Evolutionary conservation across 2,888 invertebrate genomes (phyloP), one percentile per base, ranked within the genome.

Genomic region (Acleris literana): DNA sequence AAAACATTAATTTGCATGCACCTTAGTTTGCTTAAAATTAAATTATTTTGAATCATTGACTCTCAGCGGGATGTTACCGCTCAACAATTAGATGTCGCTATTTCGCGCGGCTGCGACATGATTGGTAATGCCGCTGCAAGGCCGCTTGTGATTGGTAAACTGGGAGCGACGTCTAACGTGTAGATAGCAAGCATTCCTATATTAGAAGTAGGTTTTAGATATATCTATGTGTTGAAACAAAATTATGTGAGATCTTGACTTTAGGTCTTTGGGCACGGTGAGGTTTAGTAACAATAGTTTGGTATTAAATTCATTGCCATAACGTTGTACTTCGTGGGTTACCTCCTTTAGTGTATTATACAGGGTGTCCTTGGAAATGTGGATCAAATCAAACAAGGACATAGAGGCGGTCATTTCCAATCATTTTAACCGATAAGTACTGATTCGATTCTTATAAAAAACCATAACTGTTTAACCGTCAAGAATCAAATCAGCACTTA

Each of bases 201-300:
- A 29, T 53, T 53, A 54, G 54, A 33, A 25, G 7, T 54, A 39
- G 29, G 54, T 54, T 39, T 54, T 54, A 54, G 54, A 18, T 54
- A 13, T 17, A 11, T 33, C 2, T 54, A 54, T 54, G 33, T 54
- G 33, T 54, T 33, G 33, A 54, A 33, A 13, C 5, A 18, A 54
- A 18, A 13, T 52, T 18, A 25, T 54, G 54, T 54, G 18, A 39
- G 2, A 11, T 17, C 39, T 54, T 39, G 33, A 18, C 18, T 18
- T n/a, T 13, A 18, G 33, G 16, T 33, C 54, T 33, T 11, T 18
- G 54, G 33, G 54, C 54, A 39, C 54, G 54, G 13, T 54, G 11
- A 33, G 33, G 2, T 25, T 13, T 43, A 46, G 9, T 5, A 5
- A 25, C 11, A 25, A 18, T 29, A 25, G n/a, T 25, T 18, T 1